Percentiles rank a stretch among this genome's conserved stretches.
Conservation (phyloP, 1,140 invertebrate genomes). For the Cephus cinctus region DNA sequence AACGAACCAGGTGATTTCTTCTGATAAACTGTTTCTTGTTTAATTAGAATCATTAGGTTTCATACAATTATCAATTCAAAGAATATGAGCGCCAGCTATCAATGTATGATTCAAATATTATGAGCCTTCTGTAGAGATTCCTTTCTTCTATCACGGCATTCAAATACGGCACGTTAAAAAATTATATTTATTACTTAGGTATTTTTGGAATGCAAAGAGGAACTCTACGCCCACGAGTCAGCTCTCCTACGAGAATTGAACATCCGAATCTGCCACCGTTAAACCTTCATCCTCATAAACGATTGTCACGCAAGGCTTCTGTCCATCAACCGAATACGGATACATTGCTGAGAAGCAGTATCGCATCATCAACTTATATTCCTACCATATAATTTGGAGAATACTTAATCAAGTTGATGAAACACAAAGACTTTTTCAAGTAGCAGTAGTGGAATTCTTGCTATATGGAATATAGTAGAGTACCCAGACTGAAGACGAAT, state of each 20-base stretch:
- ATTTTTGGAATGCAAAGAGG: conserved; percentile 31
- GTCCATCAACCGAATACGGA: conserved; percentile 63
- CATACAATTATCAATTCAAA: too few relatives aligned
- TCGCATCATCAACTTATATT: conserved; percentile 44
- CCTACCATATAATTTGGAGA: conserved; percentile 47
- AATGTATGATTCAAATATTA: too few relatives aligned
- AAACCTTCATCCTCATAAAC: conserved; percentile 66
- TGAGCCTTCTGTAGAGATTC: too few relatives aligned
- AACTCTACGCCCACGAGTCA: conserved; percentile 61
- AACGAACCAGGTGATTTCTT: conserved; percentile 41
- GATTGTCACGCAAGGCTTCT: conserved; percentile 56
- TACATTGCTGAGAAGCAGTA: conserved; percentile 48
- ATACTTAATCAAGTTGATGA: too few relatives aligned
- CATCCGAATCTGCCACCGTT: conserved; percentile 75
- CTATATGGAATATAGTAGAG: too few relatives aligned
- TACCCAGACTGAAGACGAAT: too few relatives aligned
- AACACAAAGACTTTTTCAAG: too few relatives aligned
- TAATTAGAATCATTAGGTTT: neutral
- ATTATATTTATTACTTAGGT: conserved; percentile 30
- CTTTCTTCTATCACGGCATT: too few relatives aligned
- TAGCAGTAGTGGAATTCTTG: too few relatives aligned
- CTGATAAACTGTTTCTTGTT: neutral
- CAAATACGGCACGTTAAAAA: too few relatives aligned
- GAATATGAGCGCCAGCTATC: too few relatives aligned
- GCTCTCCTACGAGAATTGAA: conserved; percentile 77